A percentile compares a stretch with the other conserved stretches of the same genome.
Conservation (phyloP, 2,797 vertebrate genomes). For the Psittacula echo region DNA sequence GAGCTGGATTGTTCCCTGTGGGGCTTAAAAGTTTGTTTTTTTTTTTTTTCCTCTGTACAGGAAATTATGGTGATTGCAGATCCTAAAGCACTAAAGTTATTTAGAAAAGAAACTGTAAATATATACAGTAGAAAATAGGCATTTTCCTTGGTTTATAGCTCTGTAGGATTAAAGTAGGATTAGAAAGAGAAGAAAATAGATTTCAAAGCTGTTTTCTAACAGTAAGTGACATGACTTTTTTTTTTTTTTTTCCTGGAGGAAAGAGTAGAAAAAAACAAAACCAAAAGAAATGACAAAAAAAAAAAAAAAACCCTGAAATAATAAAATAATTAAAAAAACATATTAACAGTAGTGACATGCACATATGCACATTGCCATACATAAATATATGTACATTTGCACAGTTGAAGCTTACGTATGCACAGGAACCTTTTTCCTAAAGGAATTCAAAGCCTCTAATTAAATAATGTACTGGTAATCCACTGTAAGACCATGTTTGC, state of each 20-base stretch:
- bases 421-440: not conserved
- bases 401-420: not conserved
- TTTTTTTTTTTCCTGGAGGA: not conserved
- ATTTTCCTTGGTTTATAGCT: conserved; percentile 64
- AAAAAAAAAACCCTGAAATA: not conserved
- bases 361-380: too few species aligned
- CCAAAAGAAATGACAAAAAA: not conserved
- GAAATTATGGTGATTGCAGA: conserved; percentile 63
- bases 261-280: not conserved
- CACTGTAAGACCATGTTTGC: not conserved
- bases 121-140: conserved; percentile 49
- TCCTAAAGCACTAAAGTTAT: conserved; percentile 56
- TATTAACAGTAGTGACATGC: not conserved
- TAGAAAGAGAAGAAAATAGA: conserved; percentile 67
- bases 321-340: not conserved
- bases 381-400: not conserved
- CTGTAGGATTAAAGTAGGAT: conserved; percentile 74
- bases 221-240: not conserved
- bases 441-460: not conserved
- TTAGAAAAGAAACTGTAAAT: conserved; percentile 66
- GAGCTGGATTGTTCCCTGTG: conserved; percentile 39
- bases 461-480: not conserved
- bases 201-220: conserved; percentile 61
- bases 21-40: conserved; percentile 56
- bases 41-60: conserved; percentile 3